phyloP scores from a whole-genome alignment of 2,888 invertebrate species.

The Oligia strigilis region DNA sequence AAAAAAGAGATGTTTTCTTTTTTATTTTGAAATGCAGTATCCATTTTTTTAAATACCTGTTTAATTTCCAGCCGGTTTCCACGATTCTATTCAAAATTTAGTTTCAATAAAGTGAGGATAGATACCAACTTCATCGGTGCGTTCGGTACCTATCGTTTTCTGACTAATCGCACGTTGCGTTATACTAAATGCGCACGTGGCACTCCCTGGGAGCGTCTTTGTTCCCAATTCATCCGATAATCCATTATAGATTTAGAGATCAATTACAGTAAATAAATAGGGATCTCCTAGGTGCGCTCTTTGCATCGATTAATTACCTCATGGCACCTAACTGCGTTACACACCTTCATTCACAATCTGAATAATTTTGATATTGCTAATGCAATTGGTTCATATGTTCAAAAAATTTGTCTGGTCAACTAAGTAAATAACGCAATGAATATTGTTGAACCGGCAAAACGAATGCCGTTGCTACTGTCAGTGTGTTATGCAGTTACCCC shows the following conservation, averaged over 20 bases:
- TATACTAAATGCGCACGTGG: not conserved
- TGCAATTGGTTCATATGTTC: not conserved
- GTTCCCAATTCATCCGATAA: not conserved
- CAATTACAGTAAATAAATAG: not conserved
- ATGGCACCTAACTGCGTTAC: not conserved
- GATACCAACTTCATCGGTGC: not conserved
- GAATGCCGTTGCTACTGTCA: not conserved
- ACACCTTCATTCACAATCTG: not conserved
- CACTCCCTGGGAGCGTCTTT: not conserved
- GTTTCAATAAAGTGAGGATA: not conserved
- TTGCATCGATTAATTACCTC: not conserved
- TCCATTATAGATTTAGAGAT: not conserved
- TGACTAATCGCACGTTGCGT: not conserved
- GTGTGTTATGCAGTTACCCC: not conserved
- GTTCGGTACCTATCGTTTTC: not conserved
- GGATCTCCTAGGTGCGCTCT: not conserved
- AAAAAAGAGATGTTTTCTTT: not conserved
- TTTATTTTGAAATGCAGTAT: conserved; percentile 1
- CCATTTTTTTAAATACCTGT: not conserved
- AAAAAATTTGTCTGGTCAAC: not conserved
- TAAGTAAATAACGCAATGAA: no score
- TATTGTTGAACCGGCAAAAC: not conserved
- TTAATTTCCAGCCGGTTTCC: not conserved
- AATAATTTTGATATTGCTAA: not conserved
- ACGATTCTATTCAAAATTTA: not conserved